Evolutionary conservation across 2,888 invertebrate species (phyloP), one percentile per base, ranked within the genome.

Genomic region (Imbricaverruca yamaguchii): DNA sequence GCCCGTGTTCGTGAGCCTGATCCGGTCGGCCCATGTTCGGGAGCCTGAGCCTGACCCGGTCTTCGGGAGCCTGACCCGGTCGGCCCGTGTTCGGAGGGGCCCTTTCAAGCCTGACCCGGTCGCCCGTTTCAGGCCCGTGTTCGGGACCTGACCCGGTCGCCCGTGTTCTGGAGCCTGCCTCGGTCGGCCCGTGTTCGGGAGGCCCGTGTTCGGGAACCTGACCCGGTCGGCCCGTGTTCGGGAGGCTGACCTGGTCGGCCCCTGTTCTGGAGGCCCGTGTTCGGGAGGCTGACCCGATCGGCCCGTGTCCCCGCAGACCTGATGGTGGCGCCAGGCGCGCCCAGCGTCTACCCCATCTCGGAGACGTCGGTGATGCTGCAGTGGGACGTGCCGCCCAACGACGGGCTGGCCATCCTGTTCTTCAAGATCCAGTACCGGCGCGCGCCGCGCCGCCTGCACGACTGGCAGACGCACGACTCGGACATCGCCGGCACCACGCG

Each of bases 291-390:
- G 61, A 61, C 61, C 61, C 18, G 61, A 13, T 18, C 18, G 61
- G 18, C 61, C 61, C 18, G 61, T 7, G 61, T 13, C 67, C 0
- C 67, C n/a, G 13, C 87, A 91, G 91, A 90, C 81, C 90, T 92
- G 55, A 90, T 96, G 91, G 91, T 95, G 80, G 96, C 96, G 0
- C 97, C 97, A 0, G 92, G 93, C 1, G 91, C 91, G 25, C 97
- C 97, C 0, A 93, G 92, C 85, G 92, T 97, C 65, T 94, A 94
- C 0, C 90, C 95, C 39, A 88, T 96, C 80, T 93, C 94, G 0
- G 96, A 97, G 85, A 92, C 93, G 78, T 94, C 96, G 18, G 97
- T 97, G 0, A 95, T 96, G 93, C 92, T 97, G 21, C 91, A 95
- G 63, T 97, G 97, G 97, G 90, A 90, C 21, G 93, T 96, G 0